Evolutionary conservation across 2,888 invertebrate genomes (phyloP).

Genomic region (Hirtodrosophila cameraria): DNA sequence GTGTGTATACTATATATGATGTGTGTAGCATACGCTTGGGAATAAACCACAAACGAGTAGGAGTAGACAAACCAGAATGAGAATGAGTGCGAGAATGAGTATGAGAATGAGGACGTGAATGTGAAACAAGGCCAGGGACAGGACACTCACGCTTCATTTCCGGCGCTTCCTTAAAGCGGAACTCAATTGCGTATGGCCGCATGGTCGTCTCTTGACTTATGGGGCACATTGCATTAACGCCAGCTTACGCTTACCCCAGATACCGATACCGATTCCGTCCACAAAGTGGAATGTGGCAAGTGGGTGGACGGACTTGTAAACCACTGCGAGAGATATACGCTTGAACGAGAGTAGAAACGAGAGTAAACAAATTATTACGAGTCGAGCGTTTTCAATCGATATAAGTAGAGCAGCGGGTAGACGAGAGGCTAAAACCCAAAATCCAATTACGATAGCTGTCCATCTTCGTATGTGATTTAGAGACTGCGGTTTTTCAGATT

Average conservation of each 20-base stretch:
- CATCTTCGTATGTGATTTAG: slow-evolving; percentile 23
- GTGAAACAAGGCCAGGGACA: slow-evolving; percentile 12
- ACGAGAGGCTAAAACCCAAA: slow-evolving; percentile 43
- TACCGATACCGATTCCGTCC: no score
- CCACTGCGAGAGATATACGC: background rate
- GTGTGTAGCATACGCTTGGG: slow-evolving; percentile 27
- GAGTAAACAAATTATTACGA: slow-evolving; percentile 53
- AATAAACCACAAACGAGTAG: slow-evolving; percentile 19
- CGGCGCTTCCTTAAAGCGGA: slow-evolving; percentile 60
- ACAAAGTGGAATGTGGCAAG: no score
- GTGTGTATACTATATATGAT: slow-evolving; percentile 9
- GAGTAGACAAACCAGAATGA: background rate
- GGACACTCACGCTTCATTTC: slow-evolving; percentile 62
- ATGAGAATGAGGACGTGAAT: background rate
- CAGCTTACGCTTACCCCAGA: slow-evolving; percentile 33
- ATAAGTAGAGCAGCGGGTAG: background rate
- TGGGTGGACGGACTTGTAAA: slow-evolving; percentile 8
- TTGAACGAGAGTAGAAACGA: slow-evolving; percentile 24
- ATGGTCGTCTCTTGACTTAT: slow-evolving; percentile 46
- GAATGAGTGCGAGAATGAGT: background rate
- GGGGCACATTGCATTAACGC: slow-evolving; percentile 37
- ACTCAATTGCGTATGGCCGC: slow-evolving; percentile 49
- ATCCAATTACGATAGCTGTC: slow-evolving; percentile 47
- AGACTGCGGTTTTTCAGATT: slow-evolving; percentile 14
- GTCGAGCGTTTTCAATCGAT: slow-evolving; percentile 28